Percentiles rank a stretch among this genome's conserved stretches.
These are phyloP conservation scores for Hydrolagus affinis DNA, from an alignment of 2,113 vertebrate genomes.

Conservation along the genomic window DNA sequence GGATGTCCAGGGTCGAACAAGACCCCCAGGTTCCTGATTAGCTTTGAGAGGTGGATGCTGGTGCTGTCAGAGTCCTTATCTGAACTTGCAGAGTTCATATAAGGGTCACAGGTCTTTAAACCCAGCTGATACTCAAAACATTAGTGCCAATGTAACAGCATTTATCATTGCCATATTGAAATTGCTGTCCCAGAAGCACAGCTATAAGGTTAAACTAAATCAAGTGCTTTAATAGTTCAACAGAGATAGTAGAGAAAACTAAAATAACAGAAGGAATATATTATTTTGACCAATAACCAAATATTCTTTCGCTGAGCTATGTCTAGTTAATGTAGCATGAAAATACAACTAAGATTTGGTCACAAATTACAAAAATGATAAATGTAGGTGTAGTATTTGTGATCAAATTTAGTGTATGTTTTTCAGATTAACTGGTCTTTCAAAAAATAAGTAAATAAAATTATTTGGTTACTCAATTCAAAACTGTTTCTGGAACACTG, in stretches of 20 bases:
- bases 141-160: not conserved
- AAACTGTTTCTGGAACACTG: too few relatives aligned
- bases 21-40: too few relatives aligned
- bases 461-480: too few relatives aligned
- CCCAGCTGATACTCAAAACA: not conserved
- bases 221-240: not conserved
- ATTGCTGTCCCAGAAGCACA: not conserved
- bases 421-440: not conserved
- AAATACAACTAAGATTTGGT: too few relatives aligned
- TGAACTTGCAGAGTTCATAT: not conserved
- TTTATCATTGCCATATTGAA: slow-evolving; percentile 1
- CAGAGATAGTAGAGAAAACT: not conserved
- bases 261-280: not conserved
- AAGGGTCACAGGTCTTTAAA: not conserved
- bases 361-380: too few relatives aligned
- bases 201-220: not conserved
- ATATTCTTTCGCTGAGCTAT: not conserved
- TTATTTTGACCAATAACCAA: not conserved
- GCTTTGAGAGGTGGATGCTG: too few relatives aligned
- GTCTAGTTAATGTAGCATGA: not conserved
- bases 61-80: too few relatives aligned
- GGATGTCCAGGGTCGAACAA: too few relatives aligned
- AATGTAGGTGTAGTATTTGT: too few relatives aligned
- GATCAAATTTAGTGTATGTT: not conserved
- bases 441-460: too few relatives aligned